Base-by-base conservation (phyloP, 2,888 invertebrate genomes). In the Pachydiplax longipennis region DNA sequence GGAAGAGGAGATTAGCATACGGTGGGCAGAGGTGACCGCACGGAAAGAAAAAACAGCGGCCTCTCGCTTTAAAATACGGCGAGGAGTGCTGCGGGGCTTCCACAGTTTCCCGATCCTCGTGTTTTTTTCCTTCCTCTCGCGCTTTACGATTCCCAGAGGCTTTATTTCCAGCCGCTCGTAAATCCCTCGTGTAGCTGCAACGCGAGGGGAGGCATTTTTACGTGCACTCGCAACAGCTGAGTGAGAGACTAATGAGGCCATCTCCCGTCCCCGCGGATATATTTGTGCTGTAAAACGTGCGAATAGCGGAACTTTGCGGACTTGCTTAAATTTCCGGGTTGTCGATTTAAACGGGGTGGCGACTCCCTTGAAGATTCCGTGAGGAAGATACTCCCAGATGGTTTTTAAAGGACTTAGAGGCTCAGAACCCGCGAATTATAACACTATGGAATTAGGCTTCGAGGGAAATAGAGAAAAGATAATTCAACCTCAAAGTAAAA, bases 151-250 rank as follows among this genome's bases (percentile, higher is more conserved):
- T 25, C 73, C 73, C 31, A 25, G 25, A 13, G 31, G 73, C 73
- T 73, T 73, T 73, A 73, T 73, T 73, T 73, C 31, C 73, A 12
- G 73, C 13, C 25, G 73, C 73, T 73, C 73, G 73, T 73, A 73
- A 73, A 73, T 73, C 73, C 73, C 73, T 10, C 22, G 25, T 31
- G 13, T 1, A 12, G 22, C n/a, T 65, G 61, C 18, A 61, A 15
- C 61, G 65, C n/a, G 65, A n/a, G 65, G 65, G 65, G 8, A 65
- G 65, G 65, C n/a, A n/a, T 65, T 65, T 65, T 65, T 65, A 65
- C 65, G 65, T n/a, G 65, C 25, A n/a, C 65, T 44, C 48, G 82
- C 82, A 82, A 82, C 82, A 82, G 82, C 48, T 82, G 82, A 82
- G 82, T 31, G 82, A 48, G 31, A 53, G 31, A 18, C 83, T 83